Evolutionary conservation across 1,140 invertebrate species (phyloP), one percentile per base, ranked within the genome.

Genomic region (Drosophila carrolli): DNA sequence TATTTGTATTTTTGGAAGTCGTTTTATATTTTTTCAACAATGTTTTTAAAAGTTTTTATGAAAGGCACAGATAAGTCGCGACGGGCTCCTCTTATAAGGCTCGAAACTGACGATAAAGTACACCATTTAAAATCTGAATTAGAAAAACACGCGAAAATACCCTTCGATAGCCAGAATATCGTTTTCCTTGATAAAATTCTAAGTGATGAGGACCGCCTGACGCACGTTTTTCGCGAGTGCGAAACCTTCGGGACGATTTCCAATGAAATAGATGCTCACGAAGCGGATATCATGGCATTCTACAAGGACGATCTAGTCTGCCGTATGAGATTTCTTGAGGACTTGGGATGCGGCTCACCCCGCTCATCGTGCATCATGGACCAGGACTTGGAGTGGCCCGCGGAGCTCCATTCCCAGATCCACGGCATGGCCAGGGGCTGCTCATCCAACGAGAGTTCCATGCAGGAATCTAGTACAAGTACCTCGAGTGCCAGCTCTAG

Each of bases 31-130:
- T 41, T 43, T 8, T 43, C n/a, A 43, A 43, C 41, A 16, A 43
- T 43, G 41, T 43, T 43, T 43, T n/a, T 16, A 43, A n/a, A 43
- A 43, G 6, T 43, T 43, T 43, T 43, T 43, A 43, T 43, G 7
- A 43, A 43, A 43, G n/a, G 2, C 14, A 14, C 8, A 14, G 6
- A 16, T 0, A n/a, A 43, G 5, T 43, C 13, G 8, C 41, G 14
- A 7, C 14, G 2, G 8, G 14, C 41, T 23, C 23, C 23, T 2
- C 23, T 23, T 5, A 16, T 43, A 16, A 3, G 14, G 0, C 1
- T 43, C 7, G 9, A 16, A 43, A 14, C n/a, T 9, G 14, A 43
- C 41, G 4, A 43, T 9, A 16, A 43, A 43, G 14, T 43, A 14
- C 1, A 8, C 11, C n/a, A 43, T 43, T 1, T 43, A 14, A 43